Evolutionary conservation across 2,888 invertebrate species (phyloP), one percentile per base, ranked within the genome.

Genomic region (Drosophila subsilvestris): DNA sequence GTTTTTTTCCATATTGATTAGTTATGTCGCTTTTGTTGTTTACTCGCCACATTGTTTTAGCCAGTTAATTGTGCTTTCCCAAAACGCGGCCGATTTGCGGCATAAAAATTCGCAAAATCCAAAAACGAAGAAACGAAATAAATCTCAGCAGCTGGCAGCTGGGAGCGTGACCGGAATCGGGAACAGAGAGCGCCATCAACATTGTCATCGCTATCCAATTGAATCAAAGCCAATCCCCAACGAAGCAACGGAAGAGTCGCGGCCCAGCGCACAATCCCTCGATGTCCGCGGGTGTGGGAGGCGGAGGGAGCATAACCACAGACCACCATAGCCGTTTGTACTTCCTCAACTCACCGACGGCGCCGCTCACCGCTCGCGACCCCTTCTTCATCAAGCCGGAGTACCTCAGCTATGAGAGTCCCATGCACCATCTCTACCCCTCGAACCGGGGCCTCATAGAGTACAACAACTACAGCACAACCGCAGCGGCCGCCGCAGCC

Each of bases 11-110:
- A 90, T 90, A 90, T 90, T 90, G 90, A 90, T 90, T 90, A 91
- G 91, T 91, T 90, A 90, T 90, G 90, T 90, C 90, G 90, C 89
- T 91, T 90, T 91, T 90, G 90, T 90, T 90, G 90, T 91, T 90
- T 90, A 90, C 90, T 88, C 91, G 87, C 90, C 83, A 85, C 89
- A 88, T 88, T 86, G 86, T 85, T 85, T 85, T 83, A 74, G 66
- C 74, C 76, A 81, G 80, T 78, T 86, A 86, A 88, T 88, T 89
- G 80, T 79, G 76, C 79, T 67, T 53, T 72, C 55, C 60, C 61
- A 79, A 75, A 69, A 86, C 74, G 76, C 80, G 80, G 73, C 79
- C 71, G 72, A 53, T 54, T n/a, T n/a, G n/a, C 25, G 20, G 50
- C 51, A 51, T 51, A 55, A 75, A 75, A 22, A 42, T n/a, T 37